These are phyloP conservation scores for Typhlichthys subterraneus DNA, from an alignment of 2,797 vertebrate genomes.

Conservation along the genomic window DNA sequence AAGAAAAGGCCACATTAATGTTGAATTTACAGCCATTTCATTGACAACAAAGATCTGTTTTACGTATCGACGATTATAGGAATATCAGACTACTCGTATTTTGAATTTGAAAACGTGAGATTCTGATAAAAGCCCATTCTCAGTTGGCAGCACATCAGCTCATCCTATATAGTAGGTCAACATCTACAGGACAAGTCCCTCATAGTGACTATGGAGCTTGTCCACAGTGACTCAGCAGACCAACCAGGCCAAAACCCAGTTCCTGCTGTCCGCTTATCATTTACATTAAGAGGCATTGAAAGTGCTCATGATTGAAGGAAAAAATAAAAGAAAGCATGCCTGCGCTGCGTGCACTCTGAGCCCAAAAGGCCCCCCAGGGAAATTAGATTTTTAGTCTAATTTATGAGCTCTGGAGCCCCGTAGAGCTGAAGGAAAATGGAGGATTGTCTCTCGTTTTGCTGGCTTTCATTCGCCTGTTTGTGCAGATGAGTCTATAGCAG, in stretches of 20 bases:
- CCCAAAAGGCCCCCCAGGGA: conserved; percentile 66
- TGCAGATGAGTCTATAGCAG: conserved; percentile 39
- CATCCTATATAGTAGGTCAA: too few species aligned
- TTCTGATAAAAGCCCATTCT: too few species aligned
- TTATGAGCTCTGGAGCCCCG: conserved; percentile 63
- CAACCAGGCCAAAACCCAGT: conserved; percentile 56
- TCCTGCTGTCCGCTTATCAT: conserved; percentile 57
- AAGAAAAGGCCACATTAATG: too few species aligned
- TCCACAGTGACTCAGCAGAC: conserved; percentile 63
- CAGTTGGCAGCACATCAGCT: too few species aligned
- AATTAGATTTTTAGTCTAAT: conserved; percentile 74
- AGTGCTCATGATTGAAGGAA: conserved; percentile 56
- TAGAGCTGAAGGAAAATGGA: conserved; percentile 51
- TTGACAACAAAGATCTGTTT: too few species aligned
- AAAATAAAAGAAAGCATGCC: conserved; percentile 53
- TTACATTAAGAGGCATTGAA: conserved; percentile 68
- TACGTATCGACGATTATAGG: too few species aligned
- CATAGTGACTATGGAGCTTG: conserved; percentile 21
- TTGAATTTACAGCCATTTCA: too few species aligned
- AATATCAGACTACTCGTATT: too few species aligned
- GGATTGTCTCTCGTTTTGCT: conserved; percentile 37
- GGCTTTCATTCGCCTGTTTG: conserved; percentile 53
- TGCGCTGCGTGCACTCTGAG: conserved; percentile 41
- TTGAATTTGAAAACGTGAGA: too few species aligned
- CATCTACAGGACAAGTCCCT: conserved; percentile 2